Conservation (phyloP, 30 jellyfish, hydroid and myxozoan genomes). For the Aurelia aurita region DNA sequence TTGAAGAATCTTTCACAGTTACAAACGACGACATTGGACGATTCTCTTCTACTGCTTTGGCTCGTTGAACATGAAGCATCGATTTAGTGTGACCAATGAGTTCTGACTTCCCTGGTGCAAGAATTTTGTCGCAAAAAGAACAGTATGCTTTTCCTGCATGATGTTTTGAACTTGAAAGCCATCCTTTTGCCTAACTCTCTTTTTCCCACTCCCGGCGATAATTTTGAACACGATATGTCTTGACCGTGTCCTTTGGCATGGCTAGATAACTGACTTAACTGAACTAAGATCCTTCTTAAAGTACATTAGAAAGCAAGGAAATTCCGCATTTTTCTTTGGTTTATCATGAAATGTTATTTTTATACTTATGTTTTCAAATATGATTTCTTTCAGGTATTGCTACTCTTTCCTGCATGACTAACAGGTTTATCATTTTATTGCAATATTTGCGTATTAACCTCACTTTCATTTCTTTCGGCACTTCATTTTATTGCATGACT, state of each 20-base stretch:
- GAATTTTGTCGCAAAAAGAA: conserved; percentile 5
- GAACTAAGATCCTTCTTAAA: too few species aligned
- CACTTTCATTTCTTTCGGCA: too few species aligned
- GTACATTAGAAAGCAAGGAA: too few species aligned
- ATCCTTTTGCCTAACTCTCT: conserved; percentile 57
- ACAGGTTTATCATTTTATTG: too few species aligned
- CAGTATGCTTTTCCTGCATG: conserved; percentile 42
- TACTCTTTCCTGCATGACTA: too few species aligned
- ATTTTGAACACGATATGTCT: conserved; percentile 30
- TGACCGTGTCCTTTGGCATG: conserved; percentile 29
- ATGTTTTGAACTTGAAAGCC: conserved; percentile 34
- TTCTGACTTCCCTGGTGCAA: conserved; percentile 31
- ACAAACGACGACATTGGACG: conserved; percentile 15
- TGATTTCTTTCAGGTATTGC: too few species aligned
- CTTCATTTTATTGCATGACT: too few species aligned
- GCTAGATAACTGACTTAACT: neutral
- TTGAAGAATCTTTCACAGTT: conserved; percentile 2
- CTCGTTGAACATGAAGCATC: conserved; percentile 1
- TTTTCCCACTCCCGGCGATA: conserved; percentile 68
- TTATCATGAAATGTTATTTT: too few species aligned
- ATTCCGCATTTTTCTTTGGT: too few species aligned
- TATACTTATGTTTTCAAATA: too few species aligned
- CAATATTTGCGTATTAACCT: too few species aligned
- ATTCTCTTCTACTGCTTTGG: conserved; percentile 26
- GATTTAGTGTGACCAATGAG: conserved; percentile 25